Percentiles rank a stretch among this genome's conserved stretches.
These are phyloP conservation scores for Trilocha varians DNA, from an alignment of 2,888 invertebrate species.

Conservation along the genomic window DNA sequence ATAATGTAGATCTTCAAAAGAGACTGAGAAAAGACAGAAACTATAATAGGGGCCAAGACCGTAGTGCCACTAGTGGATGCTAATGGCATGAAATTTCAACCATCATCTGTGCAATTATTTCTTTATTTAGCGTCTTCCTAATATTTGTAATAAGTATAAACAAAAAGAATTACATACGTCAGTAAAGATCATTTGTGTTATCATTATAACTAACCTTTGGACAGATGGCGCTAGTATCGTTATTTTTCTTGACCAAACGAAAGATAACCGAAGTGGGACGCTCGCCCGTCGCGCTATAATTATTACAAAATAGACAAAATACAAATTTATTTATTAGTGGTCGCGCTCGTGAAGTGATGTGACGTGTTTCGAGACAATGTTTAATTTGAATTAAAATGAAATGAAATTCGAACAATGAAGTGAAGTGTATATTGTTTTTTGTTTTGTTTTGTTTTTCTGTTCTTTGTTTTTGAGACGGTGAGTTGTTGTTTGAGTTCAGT, in stretches of 20 bases:
- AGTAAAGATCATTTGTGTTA: no score
- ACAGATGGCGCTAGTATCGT: not conserved
- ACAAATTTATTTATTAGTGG: slow-evolving; percentile 1
- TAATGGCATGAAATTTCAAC: no score
- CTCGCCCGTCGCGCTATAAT: not conserved
- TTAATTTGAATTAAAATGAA: no score
- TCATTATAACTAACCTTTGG: not conserved
- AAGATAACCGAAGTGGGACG: not conserved
- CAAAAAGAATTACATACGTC: no score
- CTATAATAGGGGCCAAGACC: no score
- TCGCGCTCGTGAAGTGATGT: not conserved
- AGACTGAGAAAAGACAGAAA: no score
- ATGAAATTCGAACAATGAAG: not conserved
- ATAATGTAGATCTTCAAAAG: no score
- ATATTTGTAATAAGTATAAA: no score
- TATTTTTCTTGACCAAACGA: slow-evolving; percentile 2
- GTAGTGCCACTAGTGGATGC: no score
- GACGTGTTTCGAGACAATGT: not conserved
- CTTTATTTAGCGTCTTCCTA: no score
- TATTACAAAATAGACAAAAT: slow-evolving; percentile 2
- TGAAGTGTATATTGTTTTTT: not conserved
- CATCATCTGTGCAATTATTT: no score
- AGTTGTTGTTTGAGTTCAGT: not conserved
- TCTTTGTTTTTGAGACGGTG: not conserved
- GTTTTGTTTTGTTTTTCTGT: not conserved